Conservation (phyloP, 2,797 vertebrate genomes). For the Sebastiscus albofasciatus region DNA sequence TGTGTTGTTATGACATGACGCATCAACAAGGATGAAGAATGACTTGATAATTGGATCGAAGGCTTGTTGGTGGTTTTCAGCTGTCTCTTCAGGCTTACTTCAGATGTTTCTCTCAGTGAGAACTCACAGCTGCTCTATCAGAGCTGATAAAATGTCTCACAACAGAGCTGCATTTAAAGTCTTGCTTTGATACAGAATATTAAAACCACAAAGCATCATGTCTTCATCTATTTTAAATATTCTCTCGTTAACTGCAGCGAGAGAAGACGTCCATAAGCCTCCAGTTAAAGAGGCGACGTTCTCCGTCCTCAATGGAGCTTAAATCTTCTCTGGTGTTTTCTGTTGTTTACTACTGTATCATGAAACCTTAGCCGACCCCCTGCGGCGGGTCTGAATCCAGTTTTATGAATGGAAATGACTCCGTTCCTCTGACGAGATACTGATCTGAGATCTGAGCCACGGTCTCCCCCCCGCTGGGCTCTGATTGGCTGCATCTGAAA, state of each 20-base stretch:
- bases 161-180: not conserved
- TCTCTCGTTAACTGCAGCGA: rapidly evolving
- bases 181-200: rapidly evolving
- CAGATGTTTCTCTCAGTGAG: not conserved
- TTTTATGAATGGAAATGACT: slow-evolving; percentile 22
- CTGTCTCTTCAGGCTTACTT: not conserved
- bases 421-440: slow-evolving; percentile 2
- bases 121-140: no score
- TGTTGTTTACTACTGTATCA: slow-evolving; percentile 11
- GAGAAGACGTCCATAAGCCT: no score
- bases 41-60: not conserved
- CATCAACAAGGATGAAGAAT: not conserved
- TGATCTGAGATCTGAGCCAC: slow-evolving; percentile 21
- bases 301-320: no score
- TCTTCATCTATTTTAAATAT: not conserved
- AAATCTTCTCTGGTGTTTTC: not conserved
- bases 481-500: slow-evolving; percentile 13
- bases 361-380: not conserved
- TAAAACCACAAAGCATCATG: not conserved
- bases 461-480: not conserved
- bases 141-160: not conserved
- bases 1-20: not conserved
- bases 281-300: no score
- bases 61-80: not conserved
- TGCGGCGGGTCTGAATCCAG: not conserved